phyloP scores from a whole-genome alignment of 2,797 vertebrate genomes.

The Sebastes iracundus region DNA sequence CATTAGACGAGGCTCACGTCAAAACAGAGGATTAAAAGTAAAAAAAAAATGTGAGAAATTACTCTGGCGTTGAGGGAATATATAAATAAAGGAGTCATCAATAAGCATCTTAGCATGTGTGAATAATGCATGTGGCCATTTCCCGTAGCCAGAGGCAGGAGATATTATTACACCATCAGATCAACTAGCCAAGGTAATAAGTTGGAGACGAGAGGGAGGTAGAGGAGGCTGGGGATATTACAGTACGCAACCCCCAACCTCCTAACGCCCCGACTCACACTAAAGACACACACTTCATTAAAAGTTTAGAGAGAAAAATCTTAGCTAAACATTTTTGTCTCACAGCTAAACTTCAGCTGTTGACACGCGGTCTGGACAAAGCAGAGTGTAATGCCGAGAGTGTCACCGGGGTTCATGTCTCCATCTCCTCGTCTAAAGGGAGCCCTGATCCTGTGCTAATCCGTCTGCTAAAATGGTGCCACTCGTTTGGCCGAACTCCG shows the following conservation, averaged over 20 bases:
- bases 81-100: slow-evolving; percentile 81
- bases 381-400: background rate
- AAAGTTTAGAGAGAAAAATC: background rate
- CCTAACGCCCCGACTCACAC: background rate
- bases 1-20: slow-evolving; percentile 26
- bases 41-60: slow-evolving; percentile 59
- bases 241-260: background rate
- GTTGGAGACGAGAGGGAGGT: slow-evolving; percentile 34
- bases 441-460: slow-evolving; percentile 68
- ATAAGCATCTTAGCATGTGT: slow-evolving; percentile 80
- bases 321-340: slow-evolving; percentile 18
- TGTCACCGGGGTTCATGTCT: slow-evolving; percentile 24
- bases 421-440: slow-evolving; percentile 42
- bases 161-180: slow-evolving; percentile 81
- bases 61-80: slow-evolving; percentile 60
- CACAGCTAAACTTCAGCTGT: slow-evolving; percentile 23
- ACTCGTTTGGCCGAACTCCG: slow-evolving; percentile 27
- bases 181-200: slow-evolving; percentile 73
- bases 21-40: slow-evolving; percentile 53
- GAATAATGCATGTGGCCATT: slow-evolving; percentile 84
- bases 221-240: slow-evolving; percentile 47
- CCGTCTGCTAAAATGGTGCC: slow-evolving; percentile 45
- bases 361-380: slow-evolving; percentile 12
- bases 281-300: slow-evolving; percentile 1
- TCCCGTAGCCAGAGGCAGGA: slow-evolving; percentile 76